Evolutionary conservation across 2,797 vertebrate genomes (phyloP).

Genomic region (Chaetophractus vellerosus): DNA sequence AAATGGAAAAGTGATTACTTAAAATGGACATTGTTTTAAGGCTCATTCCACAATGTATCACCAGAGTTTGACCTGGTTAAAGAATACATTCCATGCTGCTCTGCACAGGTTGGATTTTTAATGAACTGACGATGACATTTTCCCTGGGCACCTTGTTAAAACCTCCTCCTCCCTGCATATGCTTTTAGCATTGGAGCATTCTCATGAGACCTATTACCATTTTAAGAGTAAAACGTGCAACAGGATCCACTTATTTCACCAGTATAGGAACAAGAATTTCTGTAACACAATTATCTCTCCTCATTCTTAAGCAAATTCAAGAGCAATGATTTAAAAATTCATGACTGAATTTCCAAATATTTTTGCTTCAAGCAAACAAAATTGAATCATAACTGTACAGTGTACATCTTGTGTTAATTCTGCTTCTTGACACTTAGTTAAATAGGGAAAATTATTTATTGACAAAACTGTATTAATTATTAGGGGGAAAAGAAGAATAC

Average conservation of each 20-base stretch:
- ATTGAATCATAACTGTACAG: constrained; percentile 9
- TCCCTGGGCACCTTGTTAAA: not conserved
- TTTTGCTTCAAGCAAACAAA: constrained; percentile 53
- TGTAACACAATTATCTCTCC: not conserved
- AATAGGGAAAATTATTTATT: constrained; percentile 40
- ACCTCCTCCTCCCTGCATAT: not conserved
- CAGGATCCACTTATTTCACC: not conserved
- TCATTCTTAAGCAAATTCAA: constrained; percentile 13
- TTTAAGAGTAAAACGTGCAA: not conserved
- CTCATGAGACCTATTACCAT: not conserved
- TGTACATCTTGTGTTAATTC: not conserved
- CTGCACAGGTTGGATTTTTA: not conserved
- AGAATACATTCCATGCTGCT: not conserved
- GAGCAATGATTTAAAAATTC: not conserved
- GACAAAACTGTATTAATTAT: constrained; percentile 23
- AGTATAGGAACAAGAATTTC: not conserved
- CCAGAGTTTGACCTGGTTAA: not conserved
- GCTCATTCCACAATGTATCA: not conserved
- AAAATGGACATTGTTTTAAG: not conserved
- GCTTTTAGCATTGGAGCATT: too few relatives aligned
- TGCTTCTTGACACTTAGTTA: constrained; percentile 42
- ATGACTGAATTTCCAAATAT: constrained; percentile 31
- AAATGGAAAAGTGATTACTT: not conserved
- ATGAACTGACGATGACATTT: not conserved
- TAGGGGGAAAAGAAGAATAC: not conserved